Evolutionary conservation across 2,797 vertebrate genomes (phyloP).

Genomic region (Zalophus californianus): DNA sequence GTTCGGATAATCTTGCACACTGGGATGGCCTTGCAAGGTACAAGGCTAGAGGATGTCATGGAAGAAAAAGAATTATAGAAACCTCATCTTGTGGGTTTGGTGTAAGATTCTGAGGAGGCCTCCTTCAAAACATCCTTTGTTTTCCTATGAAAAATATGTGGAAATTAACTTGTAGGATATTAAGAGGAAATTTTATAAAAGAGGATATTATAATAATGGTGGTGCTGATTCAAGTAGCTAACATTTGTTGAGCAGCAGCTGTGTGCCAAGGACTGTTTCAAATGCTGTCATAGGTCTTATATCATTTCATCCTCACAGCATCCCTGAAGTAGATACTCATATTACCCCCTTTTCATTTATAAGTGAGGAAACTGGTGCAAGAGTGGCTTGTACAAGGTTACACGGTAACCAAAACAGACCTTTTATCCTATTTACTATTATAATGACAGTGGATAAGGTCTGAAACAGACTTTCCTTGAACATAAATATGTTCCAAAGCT

Average conservation of each 20-base stretch:
- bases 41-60: background rate
- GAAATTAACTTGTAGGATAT: background rate
- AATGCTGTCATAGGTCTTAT: background rate
- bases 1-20: background rate
- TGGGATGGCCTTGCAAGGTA: background rate
- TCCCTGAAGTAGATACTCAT: background rate
- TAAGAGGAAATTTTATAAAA: background rate
- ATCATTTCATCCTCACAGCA: background rate
- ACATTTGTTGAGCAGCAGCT: background rate
- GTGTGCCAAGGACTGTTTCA: background rate
- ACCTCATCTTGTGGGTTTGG: background rate
- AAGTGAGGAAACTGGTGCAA: background rate
- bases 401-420: background rate
- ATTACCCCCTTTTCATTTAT: constrained; percentile 12
- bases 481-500: background rate
- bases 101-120: background rate
- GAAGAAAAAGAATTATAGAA: background rate
- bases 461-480: background rate
- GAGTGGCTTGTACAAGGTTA: background rate
- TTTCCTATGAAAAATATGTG: background rate
- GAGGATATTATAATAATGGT: background rate
- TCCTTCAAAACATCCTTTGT: background rate
- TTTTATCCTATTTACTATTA: background rate
- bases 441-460: background rate
- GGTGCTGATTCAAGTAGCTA: background rate